Percentiles rank a stretch among this genome's conserved stretches.
Conservation (phyloP, 1,140 invertebrate genomes). For the Bradynema listronoti region DNA sequence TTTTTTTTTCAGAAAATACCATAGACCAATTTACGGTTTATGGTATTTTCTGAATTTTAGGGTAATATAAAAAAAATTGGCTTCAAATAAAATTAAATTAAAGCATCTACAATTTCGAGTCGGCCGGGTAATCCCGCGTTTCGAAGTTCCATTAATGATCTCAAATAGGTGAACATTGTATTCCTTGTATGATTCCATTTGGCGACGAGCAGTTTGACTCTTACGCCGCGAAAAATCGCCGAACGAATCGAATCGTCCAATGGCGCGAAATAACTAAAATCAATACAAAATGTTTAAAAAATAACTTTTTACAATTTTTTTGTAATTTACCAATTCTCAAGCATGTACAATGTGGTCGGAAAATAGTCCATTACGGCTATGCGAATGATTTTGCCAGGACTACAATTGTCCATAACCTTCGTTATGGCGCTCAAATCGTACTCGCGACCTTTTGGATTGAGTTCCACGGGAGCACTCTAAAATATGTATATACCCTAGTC, state of each 20-base stretch:
- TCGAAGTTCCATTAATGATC: slow-evolving; percentile 71
- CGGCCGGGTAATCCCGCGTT: slow-evolving; percentile 58
- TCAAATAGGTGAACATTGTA: slow-evolving; percentile 71
- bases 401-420: slow-evolving; percentile 71
- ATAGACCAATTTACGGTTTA: no score
- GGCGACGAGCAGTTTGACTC: slow-evolving; percentile 74
- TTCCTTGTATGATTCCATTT: slow-evolving; percentile 81
- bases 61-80: no score
- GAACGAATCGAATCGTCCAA: slow-evolving; percentile 78
- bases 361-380: slow-evolving; percentile 95
- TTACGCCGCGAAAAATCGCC: slow-evolving; percentile 73
- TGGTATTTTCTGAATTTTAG: no score
- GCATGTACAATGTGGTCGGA: slow-evolving; percentile 71
- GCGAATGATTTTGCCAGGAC: no score
- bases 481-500: no score
- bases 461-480: slow-evolving; percentile 63
- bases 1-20: no score
- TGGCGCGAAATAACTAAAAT: slow-evolving; percentile 75
- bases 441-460: slow-evolving; percentile 73
- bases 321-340: slow-evolving; percentile 7
- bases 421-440: slow-evolving; percentile 78
- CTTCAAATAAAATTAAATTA: no score
- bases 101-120: neutral
- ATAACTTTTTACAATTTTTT: no score
- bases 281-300: no score